Evolutionary conservation across 2,888 invertebrate species (phyloP).

Genomic region (Anthophora plumipes): DNA sequence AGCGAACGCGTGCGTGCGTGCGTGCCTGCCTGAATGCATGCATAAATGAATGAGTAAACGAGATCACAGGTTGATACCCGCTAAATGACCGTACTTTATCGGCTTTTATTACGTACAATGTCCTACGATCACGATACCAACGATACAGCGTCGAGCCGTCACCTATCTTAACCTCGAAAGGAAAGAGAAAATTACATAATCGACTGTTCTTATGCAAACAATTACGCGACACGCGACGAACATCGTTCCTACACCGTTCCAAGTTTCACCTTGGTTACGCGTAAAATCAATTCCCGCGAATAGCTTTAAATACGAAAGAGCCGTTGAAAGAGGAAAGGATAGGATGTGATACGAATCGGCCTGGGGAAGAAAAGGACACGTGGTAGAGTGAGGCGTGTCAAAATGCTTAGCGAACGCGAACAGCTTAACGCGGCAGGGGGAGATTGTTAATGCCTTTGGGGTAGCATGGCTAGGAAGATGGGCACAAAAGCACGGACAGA

Average conservation of each 20-base stretch:
- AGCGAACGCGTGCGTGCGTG: constrained; percentile 19
- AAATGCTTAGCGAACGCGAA: constrained; percentile 17
- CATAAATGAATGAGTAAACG: constrained; percentile 48
- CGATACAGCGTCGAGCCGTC: neutral
- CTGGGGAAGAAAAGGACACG: constrained; percentile 10
- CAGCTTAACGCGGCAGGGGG: constrained; percentile 52
- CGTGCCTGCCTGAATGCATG: neutral
- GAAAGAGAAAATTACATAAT: neutral
- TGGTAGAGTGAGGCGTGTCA: constrained; percentile 55
- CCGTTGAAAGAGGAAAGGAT: neutral
- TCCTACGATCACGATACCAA: constrained; percentile 16
- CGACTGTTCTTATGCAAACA: neutral
- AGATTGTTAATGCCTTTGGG: constrained; percentile 51
- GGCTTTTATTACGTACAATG: constrained; percentile 6
- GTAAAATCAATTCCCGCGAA: too few species aligned
- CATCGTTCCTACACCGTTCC: neutral
- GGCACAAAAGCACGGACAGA: constrained; percentile 64
- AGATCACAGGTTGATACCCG: constrained; percentile 32
- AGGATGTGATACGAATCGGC: neutral
- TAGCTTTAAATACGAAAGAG: neutral
- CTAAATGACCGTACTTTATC: constrained; percentile 25
- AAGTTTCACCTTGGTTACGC: neutral
- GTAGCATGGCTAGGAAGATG: constrained; percentile 21
- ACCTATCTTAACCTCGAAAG: neutral
- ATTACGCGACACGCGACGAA: constrained; percentile 8